Evolutionary conservation across 2,113 vertebrate genomes (phyloP).

Genomic region (Callaeas wilsoni): DNA sequence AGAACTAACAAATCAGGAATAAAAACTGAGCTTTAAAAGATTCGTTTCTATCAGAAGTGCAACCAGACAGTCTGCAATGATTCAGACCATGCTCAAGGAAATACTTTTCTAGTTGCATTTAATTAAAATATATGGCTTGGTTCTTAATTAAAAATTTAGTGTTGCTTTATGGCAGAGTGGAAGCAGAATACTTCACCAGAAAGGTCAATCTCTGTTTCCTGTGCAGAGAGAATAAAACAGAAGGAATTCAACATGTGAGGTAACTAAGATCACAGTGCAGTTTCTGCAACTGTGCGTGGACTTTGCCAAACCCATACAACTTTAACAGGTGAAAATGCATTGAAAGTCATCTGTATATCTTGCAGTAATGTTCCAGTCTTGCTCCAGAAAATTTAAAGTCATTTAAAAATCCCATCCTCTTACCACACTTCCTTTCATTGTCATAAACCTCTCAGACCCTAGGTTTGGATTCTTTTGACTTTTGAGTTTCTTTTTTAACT

Average conservation of each 20-base stretch:
- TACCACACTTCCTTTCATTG: background rate
- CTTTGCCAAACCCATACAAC: background rate
- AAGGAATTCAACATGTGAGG: background rate
- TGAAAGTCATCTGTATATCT: background rate
- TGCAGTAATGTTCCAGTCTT: background rate
- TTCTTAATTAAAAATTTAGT: background rate
- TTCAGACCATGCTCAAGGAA: background rate
- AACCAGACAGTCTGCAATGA: background rate
- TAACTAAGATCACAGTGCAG: background rate
- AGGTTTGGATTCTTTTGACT: background rate
- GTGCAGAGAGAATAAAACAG: background rate
- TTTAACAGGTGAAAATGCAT: background rate
- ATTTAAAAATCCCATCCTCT: background rate
- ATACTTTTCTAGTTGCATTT: background rate
- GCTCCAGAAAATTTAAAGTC: background rate
- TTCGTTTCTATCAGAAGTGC: background rate
- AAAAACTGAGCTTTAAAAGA: background rate
- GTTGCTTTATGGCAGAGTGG: background rate
- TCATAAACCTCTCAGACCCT: background rate
- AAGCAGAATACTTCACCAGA: background rate
- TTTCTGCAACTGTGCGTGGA: fast-evolving
- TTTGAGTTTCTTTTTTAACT: background rate
- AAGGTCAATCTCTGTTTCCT: background rate
- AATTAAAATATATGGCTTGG: background rate
- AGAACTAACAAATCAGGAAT: background rate